Conservation (phyloP, 2,797 vertebrate genomes). For the Sebastes iracundus region DNA sequence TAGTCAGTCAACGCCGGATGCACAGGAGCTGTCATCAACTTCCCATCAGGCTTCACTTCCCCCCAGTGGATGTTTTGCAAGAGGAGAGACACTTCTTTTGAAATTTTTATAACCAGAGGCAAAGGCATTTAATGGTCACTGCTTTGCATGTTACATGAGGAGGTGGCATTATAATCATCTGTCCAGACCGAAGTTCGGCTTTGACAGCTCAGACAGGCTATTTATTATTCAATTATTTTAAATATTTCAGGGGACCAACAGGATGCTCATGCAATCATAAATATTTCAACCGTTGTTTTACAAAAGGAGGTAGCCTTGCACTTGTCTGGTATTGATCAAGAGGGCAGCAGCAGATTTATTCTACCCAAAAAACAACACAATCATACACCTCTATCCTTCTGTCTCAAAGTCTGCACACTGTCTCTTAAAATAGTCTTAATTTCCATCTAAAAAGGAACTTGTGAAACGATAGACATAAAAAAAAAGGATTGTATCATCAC, state of each 20-base stretch:
- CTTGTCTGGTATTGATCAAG: conserved; percentile 69
- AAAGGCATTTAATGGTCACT: conserved; percentile 76
- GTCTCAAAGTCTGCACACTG: neutral
- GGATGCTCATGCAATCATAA: conserved; percentile 71
- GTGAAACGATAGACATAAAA: neutral
- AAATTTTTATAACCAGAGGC: conserved; percentile 63
- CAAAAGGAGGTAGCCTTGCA: conserved; percentile 58
- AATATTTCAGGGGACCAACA: conserved; percentile 80
- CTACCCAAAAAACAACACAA: conserved; percentile 4
- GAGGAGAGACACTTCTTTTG: conserved; percentile 57
- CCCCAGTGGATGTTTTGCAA: conserved; percentile 65
- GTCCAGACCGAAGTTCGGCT: conserved; percentile 28
- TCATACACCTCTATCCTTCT: neutral
- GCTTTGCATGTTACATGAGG: conserved; percentile 53
- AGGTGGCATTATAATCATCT: conserved; percentile 43
- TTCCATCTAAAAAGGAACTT: conserved; percentile 26
- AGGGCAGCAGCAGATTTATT: conserved; percentile 54
- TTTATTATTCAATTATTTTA: conserved; percentile 82
- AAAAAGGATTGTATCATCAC: neutral
- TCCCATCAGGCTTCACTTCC: conserved; percentile 71
- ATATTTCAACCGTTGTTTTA: conserved; percentile 72
- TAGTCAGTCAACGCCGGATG: conserved; percentile 30
- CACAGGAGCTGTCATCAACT: conserved; percentile 70
- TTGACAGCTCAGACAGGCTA: conserved; percentile 49
- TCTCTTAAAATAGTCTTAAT: neutral